Evolutionary conservation across 2,888 invertebrate genomes (phyloP), one percentile per base, ranked within the genome.

Genomic region (Galerucella nymphaeae): DNA sequence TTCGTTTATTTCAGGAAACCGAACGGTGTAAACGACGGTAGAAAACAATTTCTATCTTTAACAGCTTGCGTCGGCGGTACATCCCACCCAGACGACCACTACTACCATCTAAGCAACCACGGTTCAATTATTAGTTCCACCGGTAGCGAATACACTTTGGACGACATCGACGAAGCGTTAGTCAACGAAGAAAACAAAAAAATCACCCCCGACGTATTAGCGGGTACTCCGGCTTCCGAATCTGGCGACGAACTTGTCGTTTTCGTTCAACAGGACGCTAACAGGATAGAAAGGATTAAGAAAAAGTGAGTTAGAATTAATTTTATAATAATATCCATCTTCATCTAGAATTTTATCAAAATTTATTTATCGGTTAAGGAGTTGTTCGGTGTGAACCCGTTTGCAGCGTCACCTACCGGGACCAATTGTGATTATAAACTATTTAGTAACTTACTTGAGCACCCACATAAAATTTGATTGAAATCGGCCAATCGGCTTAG

Each of bases 231-330:
- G 0, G 86, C 86, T 16, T 85, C 85, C 0, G 86, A 87, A 77
- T 84, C 86, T 55, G 90, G 91, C 14, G 95, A 96, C 80, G 95
- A 96, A 61, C 84, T 96, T 53, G 93, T 93, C 0, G 93, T 93
- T 64, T 96, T 96, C 82, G 96, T 95, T 0, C 93, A 95, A 78
- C 95, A 95, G 74, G 93, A 95, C 77, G 94, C 94, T 0, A 91
- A 93, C 3, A 89, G 96, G 55, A 95, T 94, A 5, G 96, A 96
- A 82, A 89, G 95, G 75, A 90, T 96, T 16, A 92, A 94, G 79
- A 93, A 94, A 83, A 91, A 95, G 70, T 87, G 42, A 42, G 42
- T 42, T 42, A 5, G 8, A 66, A n/a, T 10, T n/a, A 9, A 16
- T 57, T 62, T 18, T 6, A 38, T 2, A 38, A 30, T 8, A 23